These are phyloP conservation scores for Anas bernieri DNA, from an alignment of 2,797 vertebrate species.

Conservation along the genomic window DNA sequence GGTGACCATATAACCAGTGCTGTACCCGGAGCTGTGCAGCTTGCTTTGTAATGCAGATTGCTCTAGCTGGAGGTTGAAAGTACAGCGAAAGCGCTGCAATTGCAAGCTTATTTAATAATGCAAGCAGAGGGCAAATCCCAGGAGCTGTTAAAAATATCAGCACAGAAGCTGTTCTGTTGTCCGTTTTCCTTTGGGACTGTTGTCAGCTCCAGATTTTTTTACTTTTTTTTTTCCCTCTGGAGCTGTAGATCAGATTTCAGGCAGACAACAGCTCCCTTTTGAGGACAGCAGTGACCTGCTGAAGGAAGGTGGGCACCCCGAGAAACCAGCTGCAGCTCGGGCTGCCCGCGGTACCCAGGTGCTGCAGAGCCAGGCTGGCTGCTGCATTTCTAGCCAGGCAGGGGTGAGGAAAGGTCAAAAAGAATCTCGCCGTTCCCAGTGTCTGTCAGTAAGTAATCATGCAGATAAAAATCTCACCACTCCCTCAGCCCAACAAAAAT, in stretches of 20 bases:
- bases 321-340: not conserved
- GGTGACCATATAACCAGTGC: not conserved
- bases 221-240: too few species aligned
- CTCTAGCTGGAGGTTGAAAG: not conserved
- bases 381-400: not conserved
- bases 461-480: constrained; percentile 71
- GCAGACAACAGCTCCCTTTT: not conserved
- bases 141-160: not conserved
- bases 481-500: constrained; percentile 65
- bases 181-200: not conserved
- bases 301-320: not conserved
- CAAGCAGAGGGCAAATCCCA: not conserved
- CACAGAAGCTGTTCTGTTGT: not conserved
- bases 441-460: constrained; percentile 70
- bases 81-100: not conserved
- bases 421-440: constrained; percentile 41
- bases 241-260: not conserved
- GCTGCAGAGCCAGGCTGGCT: not conserved
- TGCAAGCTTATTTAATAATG: not conserved
- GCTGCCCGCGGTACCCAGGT: not conserved
- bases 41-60: not conserved
- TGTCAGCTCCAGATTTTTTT: not conserved
- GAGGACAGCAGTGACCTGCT: rapidly evolving
- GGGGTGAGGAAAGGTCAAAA: constrained; percentile 64
- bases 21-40: not conserved